phyloP scores from a whole-genome alignment of 2,113 vertebrate genomes.

The Leptodactylus fuscus region DNA sequence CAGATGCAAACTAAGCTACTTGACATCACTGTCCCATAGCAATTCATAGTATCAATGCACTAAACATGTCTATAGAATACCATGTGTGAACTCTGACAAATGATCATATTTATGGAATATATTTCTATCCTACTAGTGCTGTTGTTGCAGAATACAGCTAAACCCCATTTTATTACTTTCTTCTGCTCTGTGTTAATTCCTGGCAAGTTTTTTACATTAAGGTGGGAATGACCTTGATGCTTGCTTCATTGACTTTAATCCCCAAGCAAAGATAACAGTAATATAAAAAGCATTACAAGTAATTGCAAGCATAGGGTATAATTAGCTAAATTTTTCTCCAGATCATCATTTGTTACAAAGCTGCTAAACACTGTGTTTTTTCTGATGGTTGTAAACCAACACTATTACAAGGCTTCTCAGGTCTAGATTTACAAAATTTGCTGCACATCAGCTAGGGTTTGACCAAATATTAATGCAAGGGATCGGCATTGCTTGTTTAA shows the following conservation, averaged over 20 bases:
- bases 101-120: not conserved
- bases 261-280: slow-evolving; percentile 17
- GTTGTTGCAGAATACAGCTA: not conserved
- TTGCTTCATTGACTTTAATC: slow-evolving; percentile 31
- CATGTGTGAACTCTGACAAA: not conserved
- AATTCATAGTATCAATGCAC: not conserved
- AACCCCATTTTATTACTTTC: not conserved
- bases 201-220: slow-evolving; percentile 16
- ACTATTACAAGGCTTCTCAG: not conserved
- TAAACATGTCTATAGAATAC: not conserved
- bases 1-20: no score
- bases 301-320: slow-evolving; percentile 45
- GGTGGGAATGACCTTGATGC: slow-evolving; percentile 28
- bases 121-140: not conserved
- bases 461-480: not conserved
- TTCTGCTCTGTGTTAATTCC: not conserved
- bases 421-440: not conserved
- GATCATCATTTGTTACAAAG: not conserved
- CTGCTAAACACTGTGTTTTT: not conserved
- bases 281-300: slow-evolving; percentile 43
- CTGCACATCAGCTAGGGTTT: not conserved
- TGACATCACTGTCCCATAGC: no score
- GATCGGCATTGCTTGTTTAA: no score
- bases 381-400: slow-evolving; percentile 5
- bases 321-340: slow-evolving; percentile 22